Evolutionary conservation across 2,888 invertebrate species (phyloP), one percentile per base, ranked within the genome.

Genomic region (Cancer borealis): DNA sequence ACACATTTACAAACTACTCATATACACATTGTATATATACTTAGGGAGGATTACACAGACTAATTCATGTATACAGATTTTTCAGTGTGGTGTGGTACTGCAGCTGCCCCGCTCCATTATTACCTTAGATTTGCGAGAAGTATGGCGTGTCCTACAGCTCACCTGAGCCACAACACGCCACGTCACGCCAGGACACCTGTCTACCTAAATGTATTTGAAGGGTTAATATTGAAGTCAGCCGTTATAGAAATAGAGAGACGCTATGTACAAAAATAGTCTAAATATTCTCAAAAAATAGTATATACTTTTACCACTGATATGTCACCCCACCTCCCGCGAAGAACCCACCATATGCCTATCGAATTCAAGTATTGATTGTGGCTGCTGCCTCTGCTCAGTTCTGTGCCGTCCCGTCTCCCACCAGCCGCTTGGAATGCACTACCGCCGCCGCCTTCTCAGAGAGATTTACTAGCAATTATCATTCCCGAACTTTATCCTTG

Each of bases 191-290:
- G 30, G 21, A 84, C 79, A 30, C 79, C 79, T 84, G 30, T 30
- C 79, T 84, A 84, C 39, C 84, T 84, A 84, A 73, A 73, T 73
- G 26, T 73, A 84, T 14, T 39, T 84, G 30, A 17, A 84, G 30
- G 84, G 30, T 12, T 84, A 30, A 14, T 84, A 8, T 39, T 39
- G 84, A 84, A 92, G 60, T 88, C 26, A 87, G 30, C 87, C 12
- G 79, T 88, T 92, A 88, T 87, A 92, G 54, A 92, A 92, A 92
- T 92, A 60, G 88, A 92, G 88, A 92, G 88, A 92, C 47, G 60
- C 88, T 92, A 92, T 92, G 84, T 92, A 92, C 92, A 92, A 92
- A 92, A 92, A 92, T 92, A 92, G 92, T 88, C 60, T 60, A 45
- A 88, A 92, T 88, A 92, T 84, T 39, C 39, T 84, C 84, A 84